These are phyloP conservation scores for Drosophila yakuba DNA, from an alignment of 1,140 invertebrate genomes.

Conservation along the genomic window DNA sequence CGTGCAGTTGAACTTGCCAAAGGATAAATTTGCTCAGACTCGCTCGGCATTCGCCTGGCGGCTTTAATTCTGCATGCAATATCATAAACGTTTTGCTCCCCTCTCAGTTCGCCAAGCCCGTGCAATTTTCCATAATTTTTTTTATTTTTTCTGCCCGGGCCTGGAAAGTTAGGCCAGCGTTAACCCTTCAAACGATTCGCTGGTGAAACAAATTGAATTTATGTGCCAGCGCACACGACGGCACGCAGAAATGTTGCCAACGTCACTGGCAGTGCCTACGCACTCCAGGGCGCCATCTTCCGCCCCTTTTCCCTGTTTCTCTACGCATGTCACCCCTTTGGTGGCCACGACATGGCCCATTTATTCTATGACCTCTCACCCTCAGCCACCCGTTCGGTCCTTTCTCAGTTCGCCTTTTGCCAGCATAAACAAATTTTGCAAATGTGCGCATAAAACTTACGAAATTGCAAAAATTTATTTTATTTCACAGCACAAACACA, in stretches of 20 bases:
- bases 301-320: not conserved
- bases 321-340: not conserved
- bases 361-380: constrained; percentile 28
- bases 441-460: constrained; percentile 78
- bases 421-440: constrained; percentile 74
- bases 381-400: constrained; percentile 1
- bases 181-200: constrained; percentile 37
- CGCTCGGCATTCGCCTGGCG: constrained; percentile 16
- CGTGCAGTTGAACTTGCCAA: constrained; percentile 70
- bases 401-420: constrained; percentile 1
- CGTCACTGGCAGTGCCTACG: constrained; percentile 55
- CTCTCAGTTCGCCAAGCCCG: not conserved
- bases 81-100: constrained; percentile 29
- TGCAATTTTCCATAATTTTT: constrained; percentile 57
- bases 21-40: constrained; percentile 35
- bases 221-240: constrained; percentile 31
- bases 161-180: constrained; percentile 9
- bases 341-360: constrained; percentile 44
- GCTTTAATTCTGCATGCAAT: constrained; percentile 63
- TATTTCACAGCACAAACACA: constrained; percentile 32
- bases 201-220: constrained; percentile 68
- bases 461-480: constrained; percentile 74
- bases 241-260: constrained; percentile 28
- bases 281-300: constrained; percentile 8
- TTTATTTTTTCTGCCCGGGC: not conserved